Evolutionary conservation across 1,140 invertebrate species (phyloP), one percentile per base, ranked within the genome.

Genomic region (Portunus trituberculatus): DNA sequence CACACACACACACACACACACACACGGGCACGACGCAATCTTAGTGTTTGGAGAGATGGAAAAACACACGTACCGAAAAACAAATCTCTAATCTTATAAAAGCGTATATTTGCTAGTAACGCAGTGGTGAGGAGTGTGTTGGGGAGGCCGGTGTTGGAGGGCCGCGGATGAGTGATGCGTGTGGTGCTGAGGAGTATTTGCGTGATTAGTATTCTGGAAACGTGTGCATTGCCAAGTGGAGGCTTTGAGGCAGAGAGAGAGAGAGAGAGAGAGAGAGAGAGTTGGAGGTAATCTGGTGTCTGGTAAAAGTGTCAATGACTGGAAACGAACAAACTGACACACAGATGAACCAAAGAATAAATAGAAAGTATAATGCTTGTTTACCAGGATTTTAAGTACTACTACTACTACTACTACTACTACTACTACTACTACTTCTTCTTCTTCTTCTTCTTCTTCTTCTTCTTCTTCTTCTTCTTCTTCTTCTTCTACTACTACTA

Each of bases 241-340:
- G n/a, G 86, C 25, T 46, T 45, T 86, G 31, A 88, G 86, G 29
- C n/a, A 88, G 86, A 88, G 86, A 88, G 86, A 88, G 86, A 88
- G 86, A 88, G 86, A 88, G 86, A 88, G 86, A 88, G 86, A 88
- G 86, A 88, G 86, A 88, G 86, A 88, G 86, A 88, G 86, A 88
- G 86, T 76, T n/a, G 0, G 4, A 76, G n/a, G 67, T 76, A 76
- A 76, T 76, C 20, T 76, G 20, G 67, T 25, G 25, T 1, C 12
- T 20, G 8, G 67, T 76, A 76, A 76, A 76, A 76, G 16, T 25
- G 67, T 3, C 20, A 76, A 20, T 76, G 67, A n/a, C 67, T 76
- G 20, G 67, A 76, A 1, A 76, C 12, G 67, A n/a, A 76, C 67
- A n/a, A 1, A n/a, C 6, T 25, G 52, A 59, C 12, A 20, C 3